Percentiles rank a stretch among this genome's conserved stretches.
Conservation (phyloP, 2,797 vertebrate genomes). For the Anguilla anguilla region DNA sequence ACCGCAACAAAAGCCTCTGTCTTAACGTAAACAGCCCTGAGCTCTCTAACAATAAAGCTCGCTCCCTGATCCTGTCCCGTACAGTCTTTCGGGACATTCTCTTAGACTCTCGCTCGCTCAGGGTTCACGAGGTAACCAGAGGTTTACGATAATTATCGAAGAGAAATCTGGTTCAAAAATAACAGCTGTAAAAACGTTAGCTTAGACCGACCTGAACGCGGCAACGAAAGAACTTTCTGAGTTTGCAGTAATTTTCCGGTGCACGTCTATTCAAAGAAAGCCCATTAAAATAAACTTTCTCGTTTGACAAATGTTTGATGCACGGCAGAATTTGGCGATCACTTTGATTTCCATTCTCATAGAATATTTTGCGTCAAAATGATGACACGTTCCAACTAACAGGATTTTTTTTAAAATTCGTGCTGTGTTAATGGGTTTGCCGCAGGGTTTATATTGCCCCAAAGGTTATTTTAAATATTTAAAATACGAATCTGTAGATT, state of each 20-base stretch:
- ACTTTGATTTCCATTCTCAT: neutral
- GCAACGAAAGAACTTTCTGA: neutral
- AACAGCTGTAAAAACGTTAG: conserved; percentile 21
- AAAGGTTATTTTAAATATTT: neutral
- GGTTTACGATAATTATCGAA: conserved; percentile 14
- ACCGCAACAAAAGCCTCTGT: conserved; percentile 69
- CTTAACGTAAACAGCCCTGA: conserved; percentile 72
- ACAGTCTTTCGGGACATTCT: neutral
- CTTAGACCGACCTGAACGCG: neutral
- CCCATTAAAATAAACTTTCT: neutral
- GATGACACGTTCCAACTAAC: neutral
- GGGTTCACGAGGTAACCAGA: conserved; percentile 25
- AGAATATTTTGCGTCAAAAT: neutral
- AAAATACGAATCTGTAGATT: neutral
- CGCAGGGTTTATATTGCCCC: neutral
- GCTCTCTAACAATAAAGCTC: conserved; percentile 59
- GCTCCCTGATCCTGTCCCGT: conserved; percentile 38
- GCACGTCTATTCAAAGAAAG: neutral
- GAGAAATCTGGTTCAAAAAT: conserved; percentile 24
- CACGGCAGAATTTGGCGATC: neutral
- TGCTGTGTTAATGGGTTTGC: neutral
- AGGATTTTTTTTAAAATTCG: neutral
- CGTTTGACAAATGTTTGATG: neutral
- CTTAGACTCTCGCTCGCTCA: neutral
- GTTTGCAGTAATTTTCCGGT: conserved; percentile 9